These are phyloP conservation scores for Heterocephalus glaber DNA, from an alignment of 2,113 vertebrate genomes.

Conservation along the genomic window DNA sequence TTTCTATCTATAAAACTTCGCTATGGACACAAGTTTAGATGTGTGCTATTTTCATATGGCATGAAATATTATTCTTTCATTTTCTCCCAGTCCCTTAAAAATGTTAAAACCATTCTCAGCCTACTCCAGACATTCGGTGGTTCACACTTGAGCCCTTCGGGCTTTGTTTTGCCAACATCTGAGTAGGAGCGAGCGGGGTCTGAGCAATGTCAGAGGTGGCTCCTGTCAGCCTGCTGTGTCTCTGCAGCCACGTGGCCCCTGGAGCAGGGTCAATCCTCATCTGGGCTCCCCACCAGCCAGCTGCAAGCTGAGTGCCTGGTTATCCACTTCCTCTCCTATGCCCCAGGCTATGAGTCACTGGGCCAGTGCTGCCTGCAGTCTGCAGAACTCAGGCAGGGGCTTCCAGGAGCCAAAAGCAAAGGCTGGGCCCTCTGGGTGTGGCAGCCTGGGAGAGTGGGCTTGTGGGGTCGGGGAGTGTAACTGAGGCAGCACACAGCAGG, in stretches of 20 bases:
- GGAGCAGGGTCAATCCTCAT: background rate
- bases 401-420: background rate
- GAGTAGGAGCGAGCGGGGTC: background rate
- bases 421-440: too few relatives aligned
- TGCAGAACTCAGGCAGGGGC: background rate
- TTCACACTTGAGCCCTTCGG: background rate
- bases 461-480: background rate
- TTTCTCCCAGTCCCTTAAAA: background rate
- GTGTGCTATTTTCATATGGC: background rate
- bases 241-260: background rate
- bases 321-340: background rate
- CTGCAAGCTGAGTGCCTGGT: background rate
- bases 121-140: accelerated
- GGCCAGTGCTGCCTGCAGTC: too few relatives aligned
- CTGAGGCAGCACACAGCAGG: background rate
- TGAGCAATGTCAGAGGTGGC: background rate
- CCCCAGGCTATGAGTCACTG: background rate
- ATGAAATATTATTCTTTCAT: background rate
- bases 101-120: background rate
- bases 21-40: background rate
- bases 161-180: background rate
- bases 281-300: background rate
- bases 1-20: background rate
- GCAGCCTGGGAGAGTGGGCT: too few relatives aligned
- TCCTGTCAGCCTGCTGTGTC: background rate